Evolutionary conservation across 2,797 vertebrate species (phyloP).

Genomic region (Sebastes umbrosus): DNA sequence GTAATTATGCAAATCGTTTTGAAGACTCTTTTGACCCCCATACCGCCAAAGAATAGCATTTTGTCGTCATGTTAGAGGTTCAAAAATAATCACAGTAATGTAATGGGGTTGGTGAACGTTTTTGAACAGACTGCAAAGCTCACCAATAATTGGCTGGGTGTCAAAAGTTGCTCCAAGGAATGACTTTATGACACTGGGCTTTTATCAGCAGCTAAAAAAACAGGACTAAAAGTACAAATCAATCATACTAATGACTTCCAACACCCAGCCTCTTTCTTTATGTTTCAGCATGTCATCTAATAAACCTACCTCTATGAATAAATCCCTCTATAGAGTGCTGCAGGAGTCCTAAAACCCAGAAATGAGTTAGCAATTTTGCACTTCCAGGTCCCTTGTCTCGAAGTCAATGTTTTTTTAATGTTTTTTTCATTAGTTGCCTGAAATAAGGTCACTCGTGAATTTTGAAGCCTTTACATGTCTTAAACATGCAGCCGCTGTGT

Average conservation of each 20-base stretch:
- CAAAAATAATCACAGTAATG: slow-evolving; percentile 21
- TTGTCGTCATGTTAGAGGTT: slow-evolving; percentile 3
- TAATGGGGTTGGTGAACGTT: slow-evolving; percentile 7
- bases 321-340: background rate
- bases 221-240: slow-evolving; percentile 14
- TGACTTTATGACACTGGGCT: slow-evolving; percentile 2
- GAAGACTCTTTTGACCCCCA: slow-evolving; percentile 12
- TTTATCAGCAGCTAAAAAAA: background rate
- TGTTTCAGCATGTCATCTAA: background rate
- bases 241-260: slow-evolving; percentile 7
- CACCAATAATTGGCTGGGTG: slow-evolving; percentile 24
- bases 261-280: background rate
- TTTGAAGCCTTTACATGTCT: background rate
- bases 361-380: background rate
- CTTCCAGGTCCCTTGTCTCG: background rate
- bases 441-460: background rate
- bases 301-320: background rate
- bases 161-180: slow-evolving; percentile 19
- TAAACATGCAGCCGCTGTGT: background rate
- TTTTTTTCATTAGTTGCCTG: background rate
- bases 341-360: background rate
- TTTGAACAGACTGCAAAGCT: background rate
- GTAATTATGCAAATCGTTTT: slow-evolving; percentile 44
- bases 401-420: background rate
- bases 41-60: slow-evolving; percentile 3